A percentile compares a stretch with the other conserved stretches of the same genome.
These are phyloP conservation scores for Piscicola geometra DNA, from an alignment of 2,888 invertebrate species.

Conservation along the genomic window DNA sequence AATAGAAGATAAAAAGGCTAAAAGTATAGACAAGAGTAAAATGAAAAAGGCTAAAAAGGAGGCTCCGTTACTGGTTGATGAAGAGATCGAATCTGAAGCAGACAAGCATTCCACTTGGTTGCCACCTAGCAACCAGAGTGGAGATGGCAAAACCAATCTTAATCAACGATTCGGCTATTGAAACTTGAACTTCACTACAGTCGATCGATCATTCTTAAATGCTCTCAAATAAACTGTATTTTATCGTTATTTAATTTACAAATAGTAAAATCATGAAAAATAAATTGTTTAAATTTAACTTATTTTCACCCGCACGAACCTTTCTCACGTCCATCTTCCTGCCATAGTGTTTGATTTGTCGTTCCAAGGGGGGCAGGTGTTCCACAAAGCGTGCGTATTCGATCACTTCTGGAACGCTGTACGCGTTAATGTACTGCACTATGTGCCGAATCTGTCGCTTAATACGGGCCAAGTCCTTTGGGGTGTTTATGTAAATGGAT, in stretches of 20 bases:
- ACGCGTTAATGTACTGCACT: conserved; percentile 29
- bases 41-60: background rate
- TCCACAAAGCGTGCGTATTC: conserved; percentile 30
- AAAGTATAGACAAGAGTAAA: background rate
- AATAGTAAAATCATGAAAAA: background rate
- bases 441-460: conserved; percentile 26
- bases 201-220: too few relatives aligned
- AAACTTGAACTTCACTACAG: too few relatives aligned
- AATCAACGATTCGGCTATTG: conserved; percentile 76
- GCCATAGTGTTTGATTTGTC: conserved; percentile 28
- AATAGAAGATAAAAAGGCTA: background rate
- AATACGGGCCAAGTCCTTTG: conserved; percentile 9
- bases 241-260: too few relatives aligned
- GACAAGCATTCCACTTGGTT: conserved; percentile 72
- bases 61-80: background rate
- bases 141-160: conserved; percentile 71
- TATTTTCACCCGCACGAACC: background rate
- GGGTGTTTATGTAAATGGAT: background rate
- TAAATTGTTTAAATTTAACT: too few relatives aligned
- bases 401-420: conserved; percentile 32
- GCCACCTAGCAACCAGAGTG: conserved; percentile 70
- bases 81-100: conserved; percentile 45
- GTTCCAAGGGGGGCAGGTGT: conserved; percentile 26
- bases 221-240: too few relatives aligned
- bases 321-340: conserved; percentile 29